A percentile compares a stretch with the other conserved stretches of the same genome.
Evolutionary conservation across 2,888 invertebrate species (phyloP).

Genomic region (Himalopsyche tibetana): DNA sequence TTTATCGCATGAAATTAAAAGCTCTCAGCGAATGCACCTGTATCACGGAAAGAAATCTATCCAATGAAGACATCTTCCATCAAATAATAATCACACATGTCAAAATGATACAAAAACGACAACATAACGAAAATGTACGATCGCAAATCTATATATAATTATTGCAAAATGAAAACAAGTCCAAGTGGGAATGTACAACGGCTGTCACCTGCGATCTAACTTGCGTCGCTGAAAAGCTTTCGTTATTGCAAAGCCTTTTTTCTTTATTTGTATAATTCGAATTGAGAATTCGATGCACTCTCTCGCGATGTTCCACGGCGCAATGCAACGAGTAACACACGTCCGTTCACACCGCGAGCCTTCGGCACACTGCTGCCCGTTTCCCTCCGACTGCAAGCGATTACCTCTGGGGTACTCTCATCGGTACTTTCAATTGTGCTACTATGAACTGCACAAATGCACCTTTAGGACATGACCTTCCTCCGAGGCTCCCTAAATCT

Average conservation of each 20-base stretch:
- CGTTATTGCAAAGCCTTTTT: constrained; percentile 44
- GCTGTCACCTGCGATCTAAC: constrained; percentile 54
- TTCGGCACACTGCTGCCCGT: constrained; percentile 53
- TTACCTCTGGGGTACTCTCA: constrained; percentile 6
- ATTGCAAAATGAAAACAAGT: constrained; percentile 44
- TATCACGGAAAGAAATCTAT: constrained; percentile 19
- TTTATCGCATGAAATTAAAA: neutral
- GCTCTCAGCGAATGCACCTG: constrained; percentile 9
- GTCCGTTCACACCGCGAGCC: constrained; percentile 54
- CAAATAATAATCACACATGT: constrained; percentile 28
- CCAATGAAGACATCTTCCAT: constrained; percentile 46
- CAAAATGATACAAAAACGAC: constrained; percentile 45
- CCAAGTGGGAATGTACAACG: constrained; percentile 41
- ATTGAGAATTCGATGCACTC: constrained; percentile 37
- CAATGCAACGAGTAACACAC: constrained; percentile 1
- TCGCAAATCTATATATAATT: constrained; percentile 38
- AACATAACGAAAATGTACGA: constrained; percentile 1
- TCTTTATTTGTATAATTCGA: constrained; percentile 44
- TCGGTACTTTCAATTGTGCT: constrained; percentile 41
- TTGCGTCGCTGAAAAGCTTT: constrained; percentile 44
- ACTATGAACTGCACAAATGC: constrained; percentile 31
- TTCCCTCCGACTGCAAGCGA: constrained; percentile 38
- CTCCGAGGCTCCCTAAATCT: neutral
- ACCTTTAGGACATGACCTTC: constrained; percentile 14
- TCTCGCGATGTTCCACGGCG: constrained; percentile 5